Base-by-base conservation (phyloP, 1,140 invertebrate genomes). In the Drosophila miranda region DNA sequence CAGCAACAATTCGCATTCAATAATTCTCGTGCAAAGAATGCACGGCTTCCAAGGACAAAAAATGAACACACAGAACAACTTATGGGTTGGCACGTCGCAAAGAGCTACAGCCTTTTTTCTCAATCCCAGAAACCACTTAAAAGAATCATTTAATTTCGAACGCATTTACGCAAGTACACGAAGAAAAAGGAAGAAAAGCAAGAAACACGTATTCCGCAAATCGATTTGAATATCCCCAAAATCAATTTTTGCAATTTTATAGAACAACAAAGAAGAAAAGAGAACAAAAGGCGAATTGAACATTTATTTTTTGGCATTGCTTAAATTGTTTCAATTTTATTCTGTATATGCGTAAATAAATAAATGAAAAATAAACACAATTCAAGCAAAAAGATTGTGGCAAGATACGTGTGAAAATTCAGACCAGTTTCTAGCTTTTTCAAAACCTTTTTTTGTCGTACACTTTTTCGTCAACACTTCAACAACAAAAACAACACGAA, bases 61-160 rank as follows among this genome's bases (percentile, higher is more conserved):
- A 73, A 59, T 64, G 4, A 56, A 80, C 49, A 66, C 49, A 49
- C 38, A 61, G n/a, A n/a, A 52, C 30, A 76, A 76, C 45, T 41
- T 54, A 67, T 48, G 55, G 26, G 34, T 48, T 68, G 57, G 34
- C 74, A 66, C 63, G 23, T 26, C 63, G 16, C 14, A 52, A 70
- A 43, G 66, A 41, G 66, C 63, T 60, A 59, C 51, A 76, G 55
- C 43, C 62, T 54, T 66, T 60, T 53, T 41, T 57, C 54, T 75
- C 41, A 62, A 58, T 42, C 63, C 50, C 11, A 67, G 57, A 53
- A 51, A 58, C 30, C 28, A 64, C 26, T 59, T 19, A 66, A 69
- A 56, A 49, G 71, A 80, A 86, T 86, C 82, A 86, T 87, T 87
- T 87, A 87, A 60, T 78, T 86, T 87, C 81, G 81, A 86, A 81